Evolutionary conservation across 2,888 invertebrate genomes (phyloP).

Genomic region (Dolichomitus sp.): DNA sequence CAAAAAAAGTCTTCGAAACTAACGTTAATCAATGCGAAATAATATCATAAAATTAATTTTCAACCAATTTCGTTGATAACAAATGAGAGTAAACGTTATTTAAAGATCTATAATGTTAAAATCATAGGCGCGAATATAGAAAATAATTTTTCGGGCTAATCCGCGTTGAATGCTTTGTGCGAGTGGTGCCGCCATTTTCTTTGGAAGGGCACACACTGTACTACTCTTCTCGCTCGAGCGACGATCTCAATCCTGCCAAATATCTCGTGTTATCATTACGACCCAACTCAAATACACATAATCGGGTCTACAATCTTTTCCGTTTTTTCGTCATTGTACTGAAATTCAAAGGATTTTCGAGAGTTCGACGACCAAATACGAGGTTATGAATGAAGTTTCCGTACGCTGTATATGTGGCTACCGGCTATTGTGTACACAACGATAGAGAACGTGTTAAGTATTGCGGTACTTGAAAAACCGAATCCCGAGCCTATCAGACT

Average conservation of each 20-base stretch:
- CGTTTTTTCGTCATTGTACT: background rate
- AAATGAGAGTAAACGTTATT: background rate
- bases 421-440: slow-evolving; percentile 61
- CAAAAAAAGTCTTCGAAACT: slow-evolving; percentile 11
- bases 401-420: slow-evolving; percentile 20
- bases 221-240: slow-evolving; percentile 57
- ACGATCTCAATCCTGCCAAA: slow-evolving; percentile 13
- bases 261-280: background rate
- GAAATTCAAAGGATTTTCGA: background rate
- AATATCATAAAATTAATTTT: slow-evolving; percentile 9
- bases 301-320: background rate
- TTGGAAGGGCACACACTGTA: slow-evolving; percentile 79
- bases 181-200: slow-evolving; percentile 83
- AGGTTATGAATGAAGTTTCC: slow-evolving; percentile 38
- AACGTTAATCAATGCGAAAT: background rate
- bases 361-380: background rate
- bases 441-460: background rate
- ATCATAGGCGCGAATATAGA: slow-evolving; percentile 30
- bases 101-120: background rate
- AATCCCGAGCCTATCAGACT: no score
- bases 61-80: slow-evolving; percentile 20
- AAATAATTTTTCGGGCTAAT: slow-evolving; percentile 74
- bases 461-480: background rate
- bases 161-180: slow-evolving; percentile 77
- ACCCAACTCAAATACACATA: background rate